phyloP scores from a whole-genome alignment of 2,888 invertebrate genomes.

The Ptilodon capucinus region DNA sequence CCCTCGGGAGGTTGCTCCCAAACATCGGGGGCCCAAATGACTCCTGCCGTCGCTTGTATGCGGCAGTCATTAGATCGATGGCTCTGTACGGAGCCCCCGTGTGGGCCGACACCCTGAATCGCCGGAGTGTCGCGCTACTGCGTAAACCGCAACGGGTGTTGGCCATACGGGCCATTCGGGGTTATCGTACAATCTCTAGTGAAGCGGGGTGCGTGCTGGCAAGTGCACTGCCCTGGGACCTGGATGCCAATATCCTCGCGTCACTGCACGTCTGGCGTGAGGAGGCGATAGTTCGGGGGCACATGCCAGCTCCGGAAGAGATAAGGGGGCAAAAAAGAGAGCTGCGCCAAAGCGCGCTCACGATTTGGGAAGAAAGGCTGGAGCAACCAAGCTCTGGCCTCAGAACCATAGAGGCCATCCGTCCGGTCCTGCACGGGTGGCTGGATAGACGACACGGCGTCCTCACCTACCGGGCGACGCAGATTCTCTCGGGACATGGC shows the following conservation, averaged over 20 bases:
- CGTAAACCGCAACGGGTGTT: neutral
- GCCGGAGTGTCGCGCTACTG: neutral
- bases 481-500: no score
- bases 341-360: neutral
- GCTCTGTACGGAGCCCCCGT: neutral
- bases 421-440: neutral
- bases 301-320: no score
- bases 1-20: neutral
- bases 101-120: neutral
- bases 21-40: neutral
- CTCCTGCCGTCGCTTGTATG: neutral
- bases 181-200: neutral
- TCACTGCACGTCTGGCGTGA: no score
- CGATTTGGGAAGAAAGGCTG: neutral
- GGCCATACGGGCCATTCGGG: neutral
- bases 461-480: no score
- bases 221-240: no score
- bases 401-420: neutral
- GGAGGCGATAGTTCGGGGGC: no score
- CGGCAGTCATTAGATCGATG: neutral
- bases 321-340: no score
- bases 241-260: no score
- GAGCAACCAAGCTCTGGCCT: neutral
- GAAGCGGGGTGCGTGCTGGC: no score
- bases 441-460: no score